A percentile compares a stretch with the other conserved stretches of the same genome.
Conservation (phyloP, 2,113 vertebrate genomes). For the Cavia aperea region DNA sequence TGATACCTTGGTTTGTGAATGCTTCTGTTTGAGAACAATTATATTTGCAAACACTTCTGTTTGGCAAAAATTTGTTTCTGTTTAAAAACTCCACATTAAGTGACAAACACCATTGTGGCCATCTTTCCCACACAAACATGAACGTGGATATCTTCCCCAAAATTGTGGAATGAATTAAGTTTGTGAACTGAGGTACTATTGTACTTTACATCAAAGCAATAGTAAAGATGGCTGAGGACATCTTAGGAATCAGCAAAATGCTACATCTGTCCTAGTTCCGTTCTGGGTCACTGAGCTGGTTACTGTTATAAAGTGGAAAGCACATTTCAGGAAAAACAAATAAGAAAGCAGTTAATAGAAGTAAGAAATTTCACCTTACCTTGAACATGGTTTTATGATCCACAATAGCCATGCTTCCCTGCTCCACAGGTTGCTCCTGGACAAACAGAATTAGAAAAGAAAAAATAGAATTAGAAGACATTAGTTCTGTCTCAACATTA, state of each 20-base stretch:
- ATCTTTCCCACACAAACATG: neutral
- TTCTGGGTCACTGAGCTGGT: neutral
- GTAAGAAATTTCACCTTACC: neutral
- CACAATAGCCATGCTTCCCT: neutral
- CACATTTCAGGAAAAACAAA: neutral
- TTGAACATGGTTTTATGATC: slow-evolving; percentile 19
- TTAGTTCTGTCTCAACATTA: neutral
- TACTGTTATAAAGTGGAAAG: neutral
- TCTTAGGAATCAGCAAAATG: neutral
- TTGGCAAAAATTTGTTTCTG: neutral
- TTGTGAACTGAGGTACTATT: neutral
- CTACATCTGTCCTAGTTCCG: neutral
- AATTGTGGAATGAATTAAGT: neutral
- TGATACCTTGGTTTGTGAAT: neutral
- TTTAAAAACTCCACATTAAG: neutral
- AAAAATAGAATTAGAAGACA: neutral
- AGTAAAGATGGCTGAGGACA: neutral
- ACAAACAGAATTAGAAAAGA: neutral
- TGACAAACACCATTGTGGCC: neutral
- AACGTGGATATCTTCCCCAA: neutral
- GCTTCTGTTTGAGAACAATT: neutral
- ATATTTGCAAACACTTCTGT: neutral
- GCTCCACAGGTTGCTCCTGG: neutral
- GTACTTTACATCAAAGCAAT: neutral
- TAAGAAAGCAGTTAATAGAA: neutral